These are phyloP conservation scores for Drosophila eugracilis DNA, from an alignment of 1,140 invertebrate species.

Conservation along the genomic window DNA sequence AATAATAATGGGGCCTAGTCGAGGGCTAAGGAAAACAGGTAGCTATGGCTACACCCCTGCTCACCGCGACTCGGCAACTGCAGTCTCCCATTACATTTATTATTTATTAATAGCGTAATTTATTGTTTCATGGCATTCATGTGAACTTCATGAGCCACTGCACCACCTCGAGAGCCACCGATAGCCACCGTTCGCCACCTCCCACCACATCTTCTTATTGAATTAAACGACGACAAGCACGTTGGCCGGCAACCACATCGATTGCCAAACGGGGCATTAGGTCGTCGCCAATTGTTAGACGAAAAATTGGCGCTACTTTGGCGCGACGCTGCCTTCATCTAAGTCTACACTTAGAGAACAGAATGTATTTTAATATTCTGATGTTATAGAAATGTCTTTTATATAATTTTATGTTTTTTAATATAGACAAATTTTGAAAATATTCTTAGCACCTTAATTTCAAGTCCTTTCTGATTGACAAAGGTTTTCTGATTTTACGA, in stretches of 20 bases:
- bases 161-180: constrained; percentile 28
- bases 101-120: constrained; percentile 85
- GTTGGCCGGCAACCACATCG: constrained; percentile 48
- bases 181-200: constrained; percentile 19
- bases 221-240: constrained; percentile 74
- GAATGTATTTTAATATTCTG: too few relatives aligned
- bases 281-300: constrained; percentile 80
- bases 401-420: too few relatives aligned
- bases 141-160: constrained; percentile 72
- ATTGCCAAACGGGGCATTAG: constrained; percentile 81
- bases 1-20: constrained; percentile 58
- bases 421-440: too few relatives aligned
- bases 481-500: not conserved
- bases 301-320: constrained; percentile 79
- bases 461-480: too few relatives aligned
- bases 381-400: too few relatives aligned
- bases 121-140: constrained; percentile 85
- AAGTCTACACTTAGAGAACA: not conserved
- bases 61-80: constrained; percentile 45
- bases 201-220: constrained; percentile 63
- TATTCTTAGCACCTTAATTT: too few relatives aligned
- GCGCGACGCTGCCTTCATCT: constrained; percentile 33
- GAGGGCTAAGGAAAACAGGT: constrained; percentile 68
- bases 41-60: constrained; percentile 41
- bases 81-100: constrained; percentile 83